These are phyloP conservation scores for Raphicerus campestris DNA, from an alignment of 2,113 vertebrate species.

Conservation along the genomic window DNA sequence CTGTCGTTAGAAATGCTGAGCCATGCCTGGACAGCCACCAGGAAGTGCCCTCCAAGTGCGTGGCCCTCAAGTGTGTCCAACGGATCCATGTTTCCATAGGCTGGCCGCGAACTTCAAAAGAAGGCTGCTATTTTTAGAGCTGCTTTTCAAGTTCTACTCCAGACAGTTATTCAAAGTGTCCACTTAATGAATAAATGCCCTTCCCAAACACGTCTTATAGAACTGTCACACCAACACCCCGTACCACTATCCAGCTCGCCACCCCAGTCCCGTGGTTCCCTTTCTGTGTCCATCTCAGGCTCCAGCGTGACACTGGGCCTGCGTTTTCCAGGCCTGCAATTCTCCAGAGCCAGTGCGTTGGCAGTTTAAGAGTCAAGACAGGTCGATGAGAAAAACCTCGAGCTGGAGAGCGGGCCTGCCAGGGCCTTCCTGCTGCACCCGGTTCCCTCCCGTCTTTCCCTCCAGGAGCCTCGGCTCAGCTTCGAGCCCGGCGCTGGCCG, in stretches of 20 bases:
- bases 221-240: background rate
- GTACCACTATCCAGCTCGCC: background rate
- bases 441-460: background rate
- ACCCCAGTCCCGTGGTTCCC: rapidly evolving
- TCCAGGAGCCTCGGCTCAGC: background rate
- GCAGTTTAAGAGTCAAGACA: background rate
- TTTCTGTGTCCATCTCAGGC: background rate
- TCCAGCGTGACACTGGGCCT: rapidly evolving
- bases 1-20: rapidly evolving
- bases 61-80: background rate
- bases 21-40: rapidly evolving
- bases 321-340: no score
- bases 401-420: background rate
- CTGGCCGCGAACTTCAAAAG: no score
- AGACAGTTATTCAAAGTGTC: background rate
- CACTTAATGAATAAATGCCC: background rate
- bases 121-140: background rate
- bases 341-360: background rate
- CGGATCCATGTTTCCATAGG: no score
- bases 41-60: no score
- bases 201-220: background rate
- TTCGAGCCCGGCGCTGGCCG: background rate
- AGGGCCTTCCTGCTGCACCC: background rate
- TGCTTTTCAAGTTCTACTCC: background rate
- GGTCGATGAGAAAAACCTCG: rapidly evolving